Conservation (phyloP, 2,797 vertebrate genomes). For the Sebastolobus altivelis region DNA sequence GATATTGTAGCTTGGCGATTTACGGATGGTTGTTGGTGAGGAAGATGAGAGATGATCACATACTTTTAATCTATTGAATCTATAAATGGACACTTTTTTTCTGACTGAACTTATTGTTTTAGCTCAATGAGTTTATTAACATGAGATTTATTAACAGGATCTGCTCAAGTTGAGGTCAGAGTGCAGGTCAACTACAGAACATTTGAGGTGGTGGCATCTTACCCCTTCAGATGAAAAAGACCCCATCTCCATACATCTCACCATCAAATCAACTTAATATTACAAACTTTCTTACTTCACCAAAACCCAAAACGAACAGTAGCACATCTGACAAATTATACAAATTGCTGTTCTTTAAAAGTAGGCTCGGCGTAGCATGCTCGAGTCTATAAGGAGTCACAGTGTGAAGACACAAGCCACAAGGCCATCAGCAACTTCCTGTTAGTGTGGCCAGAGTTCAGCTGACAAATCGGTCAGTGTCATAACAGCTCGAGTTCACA, state of each 20-base stretch:
- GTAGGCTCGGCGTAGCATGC: neutral
- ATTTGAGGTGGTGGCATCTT: neutral
- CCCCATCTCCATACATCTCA: neutral
- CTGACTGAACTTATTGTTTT: neutral
- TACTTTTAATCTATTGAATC: neutral
- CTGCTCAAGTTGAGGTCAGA: neutral
- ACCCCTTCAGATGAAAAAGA: neutral
- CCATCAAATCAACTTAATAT: neutral
- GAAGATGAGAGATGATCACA: neutral
- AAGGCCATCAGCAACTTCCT: conserved; percentile 20
- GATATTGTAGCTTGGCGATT: neutral
- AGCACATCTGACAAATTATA: neutral
- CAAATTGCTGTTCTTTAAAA: neutral
- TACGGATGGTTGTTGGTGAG: neutral
- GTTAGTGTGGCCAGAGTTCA: neutral
- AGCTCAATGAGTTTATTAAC: neutral
- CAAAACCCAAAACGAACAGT: neutral
- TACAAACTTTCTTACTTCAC: neutral
- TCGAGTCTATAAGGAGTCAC: neutral
- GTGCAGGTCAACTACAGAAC: neutral
- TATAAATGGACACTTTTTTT: neutral
- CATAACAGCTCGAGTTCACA: neutral
- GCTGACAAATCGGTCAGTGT: neutral
- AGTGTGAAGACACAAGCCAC: conserved; percentile 1
- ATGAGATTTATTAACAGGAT: neutral